Conservation (phyloP, 2,888 invertebrate species). For the Diaperis boleti region DNA sequence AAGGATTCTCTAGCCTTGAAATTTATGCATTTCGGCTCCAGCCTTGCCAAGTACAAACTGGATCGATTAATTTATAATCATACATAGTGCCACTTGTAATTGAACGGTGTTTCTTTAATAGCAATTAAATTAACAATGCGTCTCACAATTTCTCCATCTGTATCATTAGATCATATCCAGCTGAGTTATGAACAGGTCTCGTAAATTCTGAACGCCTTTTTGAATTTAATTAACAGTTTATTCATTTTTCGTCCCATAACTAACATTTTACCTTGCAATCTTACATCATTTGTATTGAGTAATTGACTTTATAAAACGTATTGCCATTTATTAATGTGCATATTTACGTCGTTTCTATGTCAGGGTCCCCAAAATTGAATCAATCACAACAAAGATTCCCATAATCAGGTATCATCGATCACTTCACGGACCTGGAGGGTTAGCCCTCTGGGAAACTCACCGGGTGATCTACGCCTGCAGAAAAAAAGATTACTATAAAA, state of each 20-base stretch:
- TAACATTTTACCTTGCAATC: slow-evolving; percentile 41
- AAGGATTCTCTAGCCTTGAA: slow-evolving; percentile 5
- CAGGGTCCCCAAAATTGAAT: slow-evolving; percentile 37
- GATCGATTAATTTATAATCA: slow-evolving; percentile 3
- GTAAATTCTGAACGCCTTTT: slow-evolving; percentile 15
- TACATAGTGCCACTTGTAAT: slow-evolving; percentile 13
- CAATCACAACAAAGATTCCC: slow-evolving; percentile 34
- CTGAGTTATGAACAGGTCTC: slow-evolving; percentile 5
- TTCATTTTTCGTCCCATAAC: slow-evolving; percentile 33
- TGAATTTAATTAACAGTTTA: slow-evolving; percentile 31
- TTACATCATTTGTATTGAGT: slow-evolving; percentile 54
- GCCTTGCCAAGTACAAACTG: slow-evolving; percentile 19
- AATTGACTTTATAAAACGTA: slow-evolving; percentile 51
- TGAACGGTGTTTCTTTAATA: slow-evolving; percentile 11
- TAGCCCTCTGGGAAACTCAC: slow-evolving; percentile 8
- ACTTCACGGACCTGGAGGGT: neutral
- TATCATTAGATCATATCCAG: slow-evolving; percentile 31
- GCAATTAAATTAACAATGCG: slow-evolving; percentile 27
- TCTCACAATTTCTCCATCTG: slow-evolving; percentile 12
- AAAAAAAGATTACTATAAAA: slow-evolving; percentile 7
- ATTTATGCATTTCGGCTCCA: slow-evolving; percentile 33
- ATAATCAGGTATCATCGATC: slow-evolving; percentile 34
- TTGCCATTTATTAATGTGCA: slow-evolving; percentile 43
- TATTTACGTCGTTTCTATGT: slow-evolving; percentile 44
- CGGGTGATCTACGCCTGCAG: neutral